These are phyloP conservation scores for Rotaria magnacalcarata DNA, from an alignment of 2,888 invertebrate species.

Conservation along the genomic window DNA sequence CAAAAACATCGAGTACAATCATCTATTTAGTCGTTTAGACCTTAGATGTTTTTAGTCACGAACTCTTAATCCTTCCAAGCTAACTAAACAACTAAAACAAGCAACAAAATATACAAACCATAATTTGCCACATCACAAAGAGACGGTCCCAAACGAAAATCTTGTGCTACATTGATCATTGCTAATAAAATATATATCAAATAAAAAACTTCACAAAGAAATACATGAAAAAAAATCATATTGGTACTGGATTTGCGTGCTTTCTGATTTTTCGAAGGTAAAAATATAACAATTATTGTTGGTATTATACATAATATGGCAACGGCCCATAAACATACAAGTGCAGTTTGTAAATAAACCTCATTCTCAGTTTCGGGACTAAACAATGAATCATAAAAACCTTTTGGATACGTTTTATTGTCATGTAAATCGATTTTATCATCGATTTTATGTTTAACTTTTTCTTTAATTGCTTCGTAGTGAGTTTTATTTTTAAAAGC, in stretches of 20 bases:
- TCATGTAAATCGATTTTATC: slow-evolving; percentile 3
- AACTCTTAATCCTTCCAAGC: too few species aligned
- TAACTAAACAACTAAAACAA: not conserved
- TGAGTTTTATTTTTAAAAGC: slow-evolving; percentile 15
- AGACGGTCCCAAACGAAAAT: not conserved
- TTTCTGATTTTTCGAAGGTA: not conserved
- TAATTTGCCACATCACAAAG: slow-evolving; percentile 28
- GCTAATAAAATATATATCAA: not conserved
- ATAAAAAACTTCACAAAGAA: slow-evolving; percentile 30
- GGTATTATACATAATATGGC: slow-evolving; percentile 3
- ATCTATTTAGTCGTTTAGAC: too few species aligned
- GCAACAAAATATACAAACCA: not conserved
- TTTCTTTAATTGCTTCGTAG: not conserved
- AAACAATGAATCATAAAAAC: slow-evolving; percentile 37
- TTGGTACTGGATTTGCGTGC: not conserved
- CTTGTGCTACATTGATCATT: not conserved
- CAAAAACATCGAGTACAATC: too few species aligned
- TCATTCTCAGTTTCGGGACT: slow-evolving; percentile 12
- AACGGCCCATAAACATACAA: slow-evolving; percentile 21
- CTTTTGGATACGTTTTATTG: slow-evolving; percentile 27
- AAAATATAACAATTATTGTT: slow-evolving; percentile 18
- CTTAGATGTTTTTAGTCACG: too few species aligned
- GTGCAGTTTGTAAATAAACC: not conserved
- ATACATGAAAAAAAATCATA: slow-evolving; percentile 30
- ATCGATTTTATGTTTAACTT: not conserved